These are phyloP conservation scores for Stenopsyche tienmushanensis DNA, from an alignment of 1,140 invertebrate genomes.

Conservation along the genomic window DNA sequence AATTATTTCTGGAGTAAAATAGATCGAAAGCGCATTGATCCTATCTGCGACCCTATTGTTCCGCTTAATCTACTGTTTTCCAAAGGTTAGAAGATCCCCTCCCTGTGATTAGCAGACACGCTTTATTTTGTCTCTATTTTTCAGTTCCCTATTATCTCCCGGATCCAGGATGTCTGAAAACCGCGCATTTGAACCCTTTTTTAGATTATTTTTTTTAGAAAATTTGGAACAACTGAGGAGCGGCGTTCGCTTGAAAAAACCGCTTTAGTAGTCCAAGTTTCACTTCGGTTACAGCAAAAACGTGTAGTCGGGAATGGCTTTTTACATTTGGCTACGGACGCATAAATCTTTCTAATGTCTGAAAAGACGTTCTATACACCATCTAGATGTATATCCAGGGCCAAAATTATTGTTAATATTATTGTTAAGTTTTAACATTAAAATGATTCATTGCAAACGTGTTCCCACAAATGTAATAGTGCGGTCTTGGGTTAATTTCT, in stretches of 20 bases:
- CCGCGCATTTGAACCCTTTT: too few relatives aligned
- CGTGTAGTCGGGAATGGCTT: not conserved
- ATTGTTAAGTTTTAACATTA: too few relatives aligned
- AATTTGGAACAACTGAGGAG: too few relatives aligned
- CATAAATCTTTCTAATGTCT: not conserved
- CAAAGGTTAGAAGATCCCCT: not conserved
- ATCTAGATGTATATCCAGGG: not conserved
- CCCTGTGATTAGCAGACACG: not conserved
- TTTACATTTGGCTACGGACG: not conserved
- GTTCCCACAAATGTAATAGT: too few relatives aligned
- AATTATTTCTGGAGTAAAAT: not conserved
- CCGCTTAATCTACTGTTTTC: not conserved
- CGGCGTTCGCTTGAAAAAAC: too few relatives aligned
- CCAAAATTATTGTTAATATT: too few relatives aligned
- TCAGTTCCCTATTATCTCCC: not conserved
- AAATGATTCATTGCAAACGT: too few relatives aligned
- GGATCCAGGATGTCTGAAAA: not conserved
- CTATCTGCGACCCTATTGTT: slow-evolving; percentile 7
- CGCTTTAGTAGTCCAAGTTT: too few relatives aligned
- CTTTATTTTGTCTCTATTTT: not conserved
- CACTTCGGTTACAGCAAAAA: not conserved
- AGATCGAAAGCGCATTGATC: slow-evolving; percentile 5
- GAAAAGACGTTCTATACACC: not conserved
- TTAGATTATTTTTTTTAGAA: too few relatives aligned
- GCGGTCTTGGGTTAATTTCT: too few relatives aligned